These are phyloP conservation scores for Exocentrus adspersus DNA, from an alignment of 2,888 invertebrate genomes.

Conservation along the genomic window DNA sequence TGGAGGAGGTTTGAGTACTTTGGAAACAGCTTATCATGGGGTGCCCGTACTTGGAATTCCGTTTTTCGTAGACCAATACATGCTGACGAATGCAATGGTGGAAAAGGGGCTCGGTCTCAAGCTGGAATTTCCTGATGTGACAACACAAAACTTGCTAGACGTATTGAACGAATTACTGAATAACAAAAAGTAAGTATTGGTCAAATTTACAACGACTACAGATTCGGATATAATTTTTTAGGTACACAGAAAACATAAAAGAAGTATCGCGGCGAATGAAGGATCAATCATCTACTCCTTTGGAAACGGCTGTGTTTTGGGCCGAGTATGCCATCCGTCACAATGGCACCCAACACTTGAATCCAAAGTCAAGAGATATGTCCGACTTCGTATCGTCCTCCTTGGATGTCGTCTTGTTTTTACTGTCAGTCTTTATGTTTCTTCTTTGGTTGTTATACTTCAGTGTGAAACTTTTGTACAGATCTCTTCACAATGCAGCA, in stretches of 20 bases:
- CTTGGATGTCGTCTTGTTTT: conserved; percentile 8
- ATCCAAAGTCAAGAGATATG: conserved; percentile 16
- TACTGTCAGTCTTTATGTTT: not conserved
- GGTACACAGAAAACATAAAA: conserved; percentile 31
- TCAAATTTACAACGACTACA: not conserved
- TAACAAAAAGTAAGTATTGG: not conserved
- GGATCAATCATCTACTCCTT: conserved; percentile 30
- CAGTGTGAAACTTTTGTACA: not conserved
- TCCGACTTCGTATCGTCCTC: not conserved
- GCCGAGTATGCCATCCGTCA: conserved; percentile 33
- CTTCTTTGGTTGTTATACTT: not conserved
- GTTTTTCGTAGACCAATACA: conserved; percentile 41
- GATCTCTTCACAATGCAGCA: not conserved
- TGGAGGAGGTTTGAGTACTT: conserved; percentile 41
- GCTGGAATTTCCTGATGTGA: conserved; percentile 43
- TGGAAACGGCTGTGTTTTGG: conserved; percentile 34
- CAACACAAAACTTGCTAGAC: conserved; percentile 37
- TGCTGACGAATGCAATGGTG: conserved; percentile 50
- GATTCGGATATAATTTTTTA: conserved; percentile 16
- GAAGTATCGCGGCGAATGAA: conserved; percentile 25
- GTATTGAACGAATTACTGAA: conserved; percentile 40
- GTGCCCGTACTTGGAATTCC: conserved; percentile 43
- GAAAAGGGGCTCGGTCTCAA: conserved; percentile 45
- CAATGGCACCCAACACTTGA: conserved; percentile 30
- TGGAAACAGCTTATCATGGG: conserved; percentile 41